Base-by-base conservation (phyloP, 2,797 vertebrate species). In the Odontamblyopus rebecca region DNA sequence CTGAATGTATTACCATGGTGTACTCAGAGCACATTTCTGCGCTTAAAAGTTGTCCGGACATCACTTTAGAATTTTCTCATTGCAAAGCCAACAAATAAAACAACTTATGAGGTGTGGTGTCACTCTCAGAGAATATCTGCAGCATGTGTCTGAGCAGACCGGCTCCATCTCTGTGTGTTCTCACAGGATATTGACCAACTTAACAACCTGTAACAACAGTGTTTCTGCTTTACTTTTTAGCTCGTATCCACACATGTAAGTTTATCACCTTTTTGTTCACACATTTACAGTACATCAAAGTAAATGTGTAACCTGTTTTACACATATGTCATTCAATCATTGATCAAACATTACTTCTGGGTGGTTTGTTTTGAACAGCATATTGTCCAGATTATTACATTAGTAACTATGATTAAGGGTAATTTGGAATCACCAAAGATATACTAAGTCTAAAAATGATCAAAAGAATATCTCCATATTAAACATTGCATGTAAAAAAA, bases 21-120 rank as follows among this genome's bases (percentile, higher is more conserved):
- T 8, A 60, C 35, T 64, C 26, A 61, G 76, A 59, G 75, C 78
- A 44, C 5, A 44, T n/a, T 38, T 18, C 66, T 51, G 35, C 44
- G 70, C 67, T 67, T 73, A 50, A 53, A 54, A 67, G 27, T 67
- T 57, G 51, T 23, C 30, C 30, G 32, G 29, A 23, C 30, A 68
- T 56, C 6, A n/a, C 57, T 30, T 32, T 29, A 15, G 57, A 11
- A 59, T 54, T 9, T n/a, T 54, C 53, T 53, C 51, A 53, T 18
- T 48, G 44, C 44, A 48, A 15, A 48, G 44, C 12, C 13, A 13
- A 48, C 44, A 13, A 48, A 48, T 48, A 48, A 48, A 48, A 48
- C 3, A 16, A 16, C 44, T 48, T 48, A 48, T 0, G 12, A 48
- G 44, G 13, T 15, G 44, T 4, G 15, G 6, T 48, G 44, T 48